These are phyloP conservation scores for Cartodere bifasciata DNA, from an alignment of 2,888 invertebrate species.

Conservation along the genomic window DNA sequence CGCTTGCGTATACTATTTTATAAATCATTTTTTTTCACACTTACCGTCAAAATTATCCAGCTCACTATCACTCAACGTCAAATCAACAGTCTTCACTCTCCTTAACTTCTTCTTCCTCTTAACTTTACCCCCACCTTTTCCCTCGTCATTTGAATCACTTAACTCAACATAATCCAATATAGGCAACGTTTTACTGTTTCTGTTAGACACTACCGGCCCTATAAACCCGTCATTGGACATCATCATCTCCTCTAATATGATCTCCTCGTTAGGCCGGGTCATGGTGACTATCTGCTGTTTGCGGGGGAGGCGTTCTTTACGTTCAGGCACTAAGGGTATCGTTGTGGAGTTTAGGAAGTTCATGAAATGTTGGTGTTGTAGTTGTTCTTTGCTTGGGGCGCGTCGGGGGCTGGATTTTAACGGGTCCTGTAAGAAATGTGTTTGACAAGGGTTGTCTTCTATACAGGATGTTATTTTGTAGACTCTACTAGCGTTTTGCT, in stretches of 20 bases:
- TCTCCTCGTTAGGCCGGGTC: conserved; percentile 30
- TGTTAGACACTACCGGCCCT: conserved; percentile 15
- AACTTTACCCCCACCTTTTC: too few species aligned
- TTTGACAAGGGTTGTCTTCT: too few species aligned
- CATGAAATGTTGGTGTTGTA: conserved; percentile 26
- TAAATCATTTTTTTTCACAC: too few species aligned
- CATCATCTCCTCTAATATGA: conserved; percentile 32
- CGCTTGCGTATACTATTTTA: too few species aligned
- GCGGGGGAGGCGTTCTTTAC: conserved; percentile 29
- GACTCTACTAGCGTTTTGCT: too few species aligned
- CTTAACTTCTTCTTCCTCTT: too few species aligned
- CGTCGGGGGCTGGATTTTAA: neutral
- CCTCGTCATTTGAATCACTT: conserved; percentile 30
- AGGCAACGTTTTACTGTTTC: conserved; percentile 10
- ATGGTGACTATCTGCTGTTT: conserved; percentile 34
- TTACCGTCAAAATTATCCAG: too few species aligned
- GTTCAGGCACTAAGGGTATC: conserved; percentile 29
- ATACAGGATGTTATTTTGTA: too few species aligned
- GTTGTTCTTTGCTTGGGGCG: conserved; percentile 26
- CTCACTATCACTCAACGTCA: too few species aligned
- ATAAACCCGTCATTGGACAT: conserved; percentile 29
- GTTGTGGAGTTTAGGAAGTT: conserved; percentile 30
- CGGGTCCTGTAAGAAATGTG: too few species aligned
- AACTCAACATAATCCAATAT: conserved; percentile 27
- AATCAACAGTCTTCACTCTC: too few species aligned